Percentiles rank a stretch among this genome's conserved stretches.
These are phyloP conservation scores for Rhinolophus ferrumequinum DNA, from an alignment of 2,113 vertebrate genomes.

Conservation along the genomic window DNA sequence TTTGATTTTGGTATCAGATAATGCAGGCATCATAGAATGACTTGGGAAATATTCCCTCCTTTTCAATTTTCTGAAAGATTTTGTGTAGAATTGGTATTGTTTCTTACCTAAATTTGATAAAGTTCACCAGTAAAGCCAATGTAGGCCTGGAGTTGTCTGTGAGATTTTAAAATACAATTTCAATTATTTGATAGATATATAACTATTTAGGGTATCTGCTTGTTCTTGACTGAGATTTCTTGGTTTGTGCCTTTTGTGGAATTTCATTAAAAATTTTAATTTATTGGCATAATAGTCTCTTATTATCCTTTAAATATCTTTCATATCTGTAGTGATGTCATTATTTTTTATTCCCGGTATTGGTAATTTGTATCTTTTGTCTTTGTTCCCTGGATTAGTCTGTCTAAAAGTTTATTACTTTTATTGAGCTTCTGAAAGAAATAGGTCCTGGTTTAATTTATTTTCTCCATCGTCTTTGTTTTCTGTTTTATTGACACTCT, in stretches of 20 bases:
- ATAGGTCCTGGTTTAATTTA: background rate
- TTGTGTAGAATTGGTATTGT: background rate
- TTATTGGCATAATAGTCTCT: background rate
- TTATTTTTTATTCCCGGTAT: background rate
- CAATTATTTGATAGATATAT: background rate
- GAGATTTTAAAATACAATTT: slow-evolving; percentile 2
- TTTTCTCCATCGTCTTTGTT: background rate
- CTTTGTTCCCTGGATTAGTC: background rate
- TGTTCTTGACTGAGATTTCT: background rate
- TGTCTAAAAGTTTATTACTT: background rate
- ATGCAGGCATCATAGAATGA: background rate
- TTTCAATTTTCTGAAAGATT: slow-evolving; percentile 6
- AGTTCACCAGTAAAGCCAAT: background rate
- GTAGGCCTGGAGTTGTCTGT: background rate
- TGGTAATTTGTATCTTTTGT: background rate
- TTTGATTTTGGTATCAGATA: background rate
- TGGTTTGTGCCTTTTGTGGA: background rate
- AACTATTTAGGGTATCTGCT: background rate
- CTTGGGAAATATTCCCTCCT: background rate
- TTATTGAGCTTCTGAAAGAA: background rate
- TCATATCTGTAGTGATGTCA: background rate
- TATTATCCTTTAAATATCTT: background rate
- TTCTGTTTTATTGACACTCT: background rate
- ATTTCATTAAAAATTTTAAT: background rate
- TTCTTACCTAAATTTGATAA: background rate